Evolutionary conservation across 2,113 vertebrate genomes (phyloP).

Genomic region (Seriola dumerili): DNA sequence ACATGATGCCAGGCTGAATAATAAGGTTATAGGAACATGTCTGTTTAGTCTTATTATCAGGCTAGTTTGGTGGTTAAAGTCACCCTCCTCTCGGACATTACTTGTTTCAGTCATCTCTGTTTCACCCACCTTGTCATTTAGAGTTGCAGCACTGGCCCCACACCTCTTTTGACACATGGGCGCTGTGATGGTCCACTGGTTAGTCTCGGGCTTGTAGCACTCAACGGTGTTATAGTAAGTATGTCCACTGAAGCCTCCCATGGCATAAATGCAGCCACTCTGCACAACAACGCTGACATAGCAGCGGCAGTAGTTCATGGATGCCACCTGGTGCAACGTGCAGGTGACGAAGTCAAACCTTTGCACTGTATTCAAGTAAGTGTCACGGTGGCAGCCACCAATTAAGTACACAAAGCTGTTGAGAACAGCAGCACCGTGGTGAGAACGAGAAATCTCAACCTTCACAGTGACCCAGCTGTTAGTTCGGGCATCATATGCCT

Average conservation of each 20-base stretch:
- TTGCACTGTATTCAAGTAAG: constrained; percentile 2
- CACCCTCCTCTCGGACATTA: too few species aligned
- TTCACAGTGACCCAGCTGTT: constrained; percentile 31
- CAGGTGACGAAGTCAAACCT: constrained; percentile 8
- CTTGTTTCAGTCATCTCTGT: not conserved
- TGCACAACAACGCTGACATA: constrained; percentile 17
- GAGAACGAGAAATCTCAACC: not conserved
- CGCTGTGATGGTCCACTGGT: constrained; percentile 26
- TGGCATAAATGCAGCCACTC: constrained; percentile 48
- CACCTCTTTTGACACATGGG: constrained; percentile 8
- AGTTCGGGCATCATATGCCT: constrained; percentile 32
- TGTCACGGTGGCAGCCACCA: not conserved
- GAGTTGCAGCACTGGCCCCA: constrained; percentile 6
- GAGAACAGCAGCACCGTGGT: constrained; percentile 24
- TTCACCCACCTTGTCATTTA: constrained; percentile 47
- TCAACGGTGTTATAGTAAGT: not conserved
- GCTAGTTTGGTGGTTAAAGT: too few species aligned
- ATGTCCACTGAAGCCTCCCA: constrained; percentile 29
- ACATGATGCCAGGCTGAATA: too few species aligned
- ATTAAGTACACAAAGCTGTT: constrained; percentile 19
- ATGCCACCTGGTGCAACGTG: constrained; percentile 16
- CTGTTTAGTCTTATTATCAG: too few species aligned
- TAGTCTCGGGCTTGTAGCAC: constrained; percentile 26
- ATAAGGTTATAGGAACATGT: too few species aligned
- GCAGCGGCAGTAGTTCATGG: constrained; percentile 5